Conservation (phyloP, 30 jellyfish, hydroid and myxozoan species). For the Chrysaora quinquecirrha region DNA sequence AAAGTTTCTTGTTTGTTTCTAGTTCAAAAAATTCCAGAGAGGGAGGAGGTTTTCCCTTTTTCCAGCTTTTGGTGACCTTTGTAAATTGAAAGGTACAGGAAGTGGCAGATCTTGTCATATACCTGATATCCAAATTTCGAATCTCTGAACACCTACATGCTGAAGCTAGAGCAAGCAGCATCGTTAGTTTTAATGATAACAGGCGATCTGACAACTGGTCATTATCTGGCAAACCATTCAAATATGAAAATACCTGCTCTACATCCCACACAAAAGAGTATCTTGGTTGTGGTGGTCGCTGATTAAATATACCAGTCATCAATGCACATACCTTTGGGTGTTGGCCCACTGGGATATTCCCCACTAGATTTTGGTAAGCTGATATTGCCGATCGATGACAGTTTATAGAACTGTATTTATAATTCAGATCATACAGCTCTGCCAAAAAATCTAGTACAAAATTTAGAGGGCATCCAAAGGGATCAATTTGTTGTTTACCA, state of each 20-base stretch:
- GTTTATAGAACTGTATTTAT: slow-evolving; percentile 27
- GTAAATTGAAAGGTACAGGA: not conserved
- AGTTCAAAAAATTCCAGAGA: not conserved
- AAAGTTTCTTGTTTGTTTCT: not conserved
- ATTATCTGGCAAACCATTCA: not conserved
- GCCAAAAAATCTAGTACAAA: slow-evolving; percentile 34
- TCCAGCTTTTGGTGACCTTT: not conserved
- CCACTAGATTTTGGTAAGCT: not conserved
- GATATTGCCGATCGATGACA: slow-evolving; percentile 22
- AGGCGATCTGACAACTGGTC: not conserved
- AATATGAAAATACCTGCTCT: not conserved
- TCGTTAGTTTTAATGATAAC: not conserved
- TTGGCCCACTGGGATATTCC: not conserved
- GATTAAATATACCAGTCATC: not conserved
- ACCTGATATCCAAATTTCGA: slow-evolving; percentile 41
- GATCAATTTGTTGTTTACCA: slow-evolving; percentile 44
- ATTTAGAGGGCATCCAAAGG: slow-evolving; percentile 28
- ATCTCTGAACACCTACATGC: not conserved
- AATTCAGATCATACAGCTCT: slow-evolving; percentile 1
- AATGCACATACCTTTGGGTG: not conserved
- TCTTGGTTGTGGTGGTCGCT: not conserved
- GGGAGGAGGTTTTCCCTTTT: not conserved
- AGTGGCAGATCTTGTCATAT: not conserved
- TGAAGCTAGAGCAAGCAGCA: not conserved
- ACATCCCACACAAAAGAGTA: not conserved